phyloP scores from a whole-genome alignment of 1,140 invertebrate genomes.

The Plectrocnemia conspersa region DNA sequence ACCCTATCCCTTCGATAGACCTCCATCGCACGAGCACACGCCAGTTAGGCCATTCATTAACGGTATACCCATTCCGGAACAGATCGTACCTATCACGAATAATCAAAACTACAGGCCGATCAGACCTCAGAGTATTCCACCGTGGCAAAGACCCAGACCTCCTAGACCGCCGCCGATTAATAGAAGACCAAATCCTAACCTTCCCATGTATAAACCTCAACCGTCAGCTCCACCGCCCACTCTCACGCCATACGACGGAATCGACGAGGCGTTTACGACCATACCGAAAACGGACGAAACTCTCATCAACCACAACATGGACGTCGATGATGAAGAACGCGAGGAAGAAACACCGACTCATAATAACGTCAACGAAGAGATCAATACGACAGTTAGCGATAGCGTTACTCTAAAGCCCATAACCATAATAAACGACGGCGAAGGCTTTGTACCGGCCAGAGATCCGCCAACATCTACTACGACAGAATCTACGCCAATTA shows the following conservation, averaged over 20 bases:
- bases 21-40: constrained; percentile 40
- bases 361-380: constrained; percentile 37
- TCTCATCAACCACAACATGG: constrained; percentile 4
- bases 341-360: constrained; percentile 40
- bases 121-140: constrained; percentile 51
- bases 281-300: constrained; percentile 13
- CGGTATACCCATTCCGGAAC: constrained; percentile 68
- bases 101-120: constrained; percentile 47
- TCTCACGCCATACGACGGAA: background rate
- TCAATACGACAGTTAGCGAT: constrained; percentile 32
- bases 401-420: constrained; percentile 34
- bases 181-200: constrained; percentile 46
- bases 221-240: constrained; percentile 32
- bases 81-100: constrained; percentile 59
- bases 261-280: constrained; percentile 13
- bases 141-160: constrained; percentile 56
- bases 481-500: constrained; percentile 35
- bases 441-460: constrained; percentile 21
- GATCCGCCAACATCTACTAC: constrained; percentile 36
- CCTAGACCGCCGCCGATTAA: constrained; percentile 46
- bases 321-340: constrained; percentile 36
- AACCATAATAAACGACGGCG: constrained; percentile 27
- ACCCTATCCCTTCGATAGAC: constrained; percentile 67
- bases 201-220: constrained; percentile 47
- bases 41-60: constrained; percentile 55